Evolutionary conservation across 2,888 invertebrate genomes (phyloP), one percentile per base, ranked within the genome.

Genomic region (Sinohyriopsis cumingii): DNA sequence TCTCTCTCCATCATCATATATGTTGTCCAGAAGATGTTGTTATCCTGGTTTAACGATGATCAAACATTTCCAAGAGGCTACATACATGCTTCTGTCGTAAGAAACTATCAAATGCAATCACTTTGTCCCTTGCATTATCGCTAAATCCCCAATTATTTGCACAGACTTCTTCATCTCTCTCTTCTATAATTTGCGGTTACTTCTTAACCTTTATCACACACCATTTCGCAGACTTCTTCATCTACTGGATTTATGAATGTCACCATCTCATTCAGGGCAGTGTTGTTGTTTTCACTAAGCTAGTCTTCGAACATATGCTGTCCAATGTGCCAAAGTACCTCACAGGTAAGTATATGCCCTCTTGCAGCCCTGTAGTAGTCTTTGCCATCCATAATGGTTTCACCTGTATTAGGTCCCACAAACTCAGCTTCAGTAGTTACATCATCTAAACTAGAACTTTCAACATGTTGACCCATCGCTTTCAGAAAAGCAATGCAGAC

Each of bases 371-470:
- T 59, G 57, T 69, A 69, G 60, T 69, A 61, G 19, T 56, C 54
- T 60, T 67, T 70, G 3, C 66, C 67, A 28, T 70, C 63, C 54
- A 70, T 15, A 15, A 68, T 62, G 12, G 60, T 60, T 15, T 24
- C 19, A 5, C 24, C 33, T 15, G 65, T 64, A 59, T 61, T 68
- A 19, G 53, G 24, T 19, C 24, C 63, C 55, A 60, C 64, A 9
- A 71, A 28, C 20, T 64, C 63, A 59, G 54, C n/a, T 54, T 71
- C 65, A 54, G 60, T 25, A 63, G 63, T 68, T 53, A 64, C 45
- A 28, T 71, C 59, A 55, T 55, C 71, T n/a, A 71, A 56, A 25
- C 71, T 68, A n/a, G 71, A n/a, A 60, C 53, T 57, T 20, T 71
- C 65, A n/a, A 70, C 55, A 54, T 70, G 70, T 24, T 70, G 61